Evolutionary conservation across 2,797 vertebrate genomes (phyloP).

Genomic region (Sebastes wilsoni): DNA sequence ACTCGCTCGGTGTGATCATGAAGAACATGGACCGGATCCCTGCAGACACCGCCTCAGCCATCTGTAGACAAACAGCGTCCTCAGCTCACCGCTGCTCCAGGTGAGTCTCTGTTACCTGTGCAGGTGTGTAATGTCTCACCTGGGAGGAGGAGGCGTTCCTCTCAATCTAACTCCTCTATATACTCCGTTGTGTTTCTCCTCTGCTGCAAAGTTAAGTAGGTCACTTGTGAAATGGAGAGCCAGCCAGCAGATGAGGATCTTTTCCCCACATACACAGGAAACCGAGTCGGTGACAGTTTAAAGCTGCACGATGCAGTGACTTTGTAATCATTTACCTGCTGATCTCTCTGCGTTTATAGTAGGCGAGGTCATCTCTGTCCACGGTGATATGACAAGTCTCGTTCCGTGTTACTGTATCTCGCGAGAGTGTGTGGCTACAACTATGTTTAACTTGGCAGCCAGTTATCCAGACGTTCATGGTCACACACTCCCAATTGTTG

Average conservation of each 20-base stretch:
- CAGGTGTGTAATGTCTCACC: constrained; percentile 11
- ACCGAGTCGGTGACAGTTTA: neutral
- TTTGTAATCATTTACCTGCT: accelerated
- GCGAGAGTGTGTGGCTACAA: constrained; percentile 21
- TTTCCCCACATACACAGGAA: neutral
- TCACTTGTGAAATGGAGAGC: constrained; percentile 13
- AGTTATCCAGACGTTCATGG: no score
- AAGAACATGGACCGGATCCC: constrained; percentile 86
- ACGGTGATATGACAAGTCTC: neutral
- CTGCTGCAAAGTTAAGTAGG: constrained; percentile 11
- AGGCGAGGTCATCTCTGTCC: no score
- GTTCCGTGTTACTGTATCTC: neutral
- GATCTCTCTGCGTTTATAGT: neutral
- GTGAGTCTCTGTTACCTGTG: constrained; percentile 26
- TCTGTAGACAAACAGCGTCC: neutral
- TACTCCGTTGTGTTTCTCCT: neutral
- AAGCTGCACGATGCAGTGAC: neutral
- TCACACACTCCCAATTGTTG: neutral
- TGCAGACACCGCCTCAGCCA: constrained; percentile 66
- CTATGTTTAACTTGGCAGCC: neutral
- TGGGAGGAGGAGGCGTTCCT: neutral
- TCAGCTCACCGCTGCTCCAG: neutral
- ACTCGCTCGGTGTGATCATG: constrained; percentile 85
- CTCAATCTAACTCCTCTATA: accelerated
- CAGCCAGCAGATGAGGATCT: neutral